These are phyloP conservation scores for Antheraea pernyi DNA, from an alignment of 1,140 invertebrate species.

Conservation along the genomic window DNA sequence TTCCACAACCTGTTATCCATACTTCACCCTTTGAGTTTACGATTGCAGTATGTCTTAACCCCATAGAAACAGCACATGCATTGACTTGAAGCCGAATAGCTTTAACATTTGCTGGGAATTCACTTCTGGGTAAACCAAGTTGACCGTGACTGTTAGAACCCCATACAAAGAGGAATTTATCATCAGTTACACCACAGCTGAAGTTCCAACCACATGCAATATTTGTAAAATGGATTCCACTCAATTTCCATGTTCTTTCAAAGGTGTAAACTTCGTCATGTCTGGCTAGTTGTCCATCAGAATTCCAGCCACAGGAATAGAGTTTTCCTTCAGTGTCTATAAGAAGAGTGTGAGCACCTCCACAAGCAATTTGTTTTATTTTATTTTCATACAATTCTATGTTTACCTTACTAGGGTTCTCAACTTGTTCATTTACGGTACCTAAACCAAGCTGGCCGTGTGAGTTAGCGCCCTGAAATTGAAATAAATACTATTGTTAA, in stretches of 20 bases:
- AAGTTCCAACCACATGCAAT: conserved; percentile 87
- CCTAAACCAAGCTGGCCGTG: conserved; percentile 89
- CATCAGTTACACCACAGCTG: conserved; percentile 83
- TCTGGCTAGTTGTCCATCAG: conserved; percentile 87
- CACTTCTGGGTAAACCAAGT: conserved; percentile 81
- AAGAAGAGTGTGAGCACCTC: conserved; percentile 88
- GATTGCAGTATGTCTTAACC: conserved; percentile 84
- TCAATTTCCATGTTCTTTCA: conserved; percentile 78
- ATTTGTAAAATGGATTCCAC: conserved; percentile 79
- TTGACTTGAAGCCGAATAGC: conserved; percentile 69
- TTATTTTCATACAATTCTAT: conserved; percentile 66
- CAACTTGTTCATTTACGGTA: conserved; percentile 83
- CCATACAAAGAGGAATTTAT: conserved; percentile 85
- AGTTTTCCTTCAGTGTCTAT: conserved; percentile 84
- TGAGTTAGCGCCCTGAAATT: conserved; percentile 88
- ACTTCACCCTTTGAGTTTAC: conserved; percentile 82
- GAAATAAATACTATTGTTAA: background rate
- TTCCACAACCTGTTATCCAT: conserved; percentile 82
- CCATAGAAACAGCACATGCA: conserved; percentile 75
- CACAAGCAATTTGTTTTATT: conserved; percentile 84
- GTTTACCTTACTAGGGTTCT: conserved; percentile 80
- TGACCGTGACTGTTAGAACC: conserved; percentile 88
- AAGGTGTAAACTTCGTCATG: conserved; percentile 76
- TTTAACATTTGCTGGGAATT: conserved; percentile 61
- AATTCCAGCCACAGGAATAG: conserved; percentile 93